Conservation (phyloP, 2,113 vertebrate species). For the Myodes glareolus region DNA sequence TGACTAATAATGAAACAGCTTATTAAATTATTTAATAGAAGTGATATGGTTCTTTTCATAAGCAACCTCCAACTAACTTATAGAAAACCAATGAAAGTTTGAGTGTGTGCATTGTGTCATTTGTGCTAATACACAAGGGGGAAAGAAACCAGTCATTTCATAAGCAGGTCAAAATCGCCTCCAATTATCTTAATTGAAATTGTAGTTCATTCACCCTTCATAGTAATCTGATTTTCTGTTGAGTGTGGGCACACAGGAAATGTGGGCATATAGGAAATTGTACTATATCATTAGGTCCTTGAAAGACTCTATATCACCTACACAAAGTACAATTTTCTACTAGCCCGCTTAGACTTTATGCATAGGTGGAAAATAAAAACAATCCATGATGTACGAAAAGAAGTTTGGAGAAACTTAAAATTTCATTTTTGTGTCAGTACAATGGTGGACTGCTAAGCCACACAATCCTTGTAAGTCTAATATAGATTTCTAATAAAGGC, state of each 20-base stretch:
- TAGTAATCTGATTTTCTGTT: background rate
- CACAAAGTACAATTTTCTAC: background rate
- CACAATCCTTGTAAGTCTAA: background rate
- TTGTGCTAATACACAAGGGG: background rate
- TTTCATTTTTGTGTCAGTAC: background rate
- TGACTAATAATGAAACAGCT: background rate
- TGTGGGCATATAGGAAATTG: background rate
- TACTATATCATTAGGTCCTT: background rate
- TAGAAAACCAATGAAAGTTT: conserved; percentile 17
- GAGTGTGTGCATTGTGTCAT: background rate
- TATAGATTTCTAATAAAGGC: background rate
- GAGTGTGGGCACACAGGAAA: background rate
- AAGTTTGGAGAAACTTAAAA: background rate
- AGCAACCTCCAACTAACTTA: conserved; percentile 24
- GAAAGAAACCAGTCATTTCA: background rate
- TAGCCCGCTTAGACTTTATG: background rate
- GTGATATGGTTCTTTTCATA: background rate
- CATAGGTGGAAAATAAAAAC: conserved; percentile 18
- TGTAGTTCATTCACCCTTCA: background rate
- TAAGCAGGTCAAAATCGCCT: background rate
- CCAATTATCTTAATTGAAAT: background rate
- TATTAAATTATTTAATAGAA: background rate
- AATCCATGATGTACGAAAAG: background rate
- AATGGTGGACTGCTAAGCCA: background rate
- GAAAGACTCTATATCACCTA: conserved; percentile 9